Percentiles rank a stretch among this genome's conserved stretches.
Evolutionary conservation across 1,140 invertebrate species (phyloP).

Genomic region (Magallana angulata): DNA sequence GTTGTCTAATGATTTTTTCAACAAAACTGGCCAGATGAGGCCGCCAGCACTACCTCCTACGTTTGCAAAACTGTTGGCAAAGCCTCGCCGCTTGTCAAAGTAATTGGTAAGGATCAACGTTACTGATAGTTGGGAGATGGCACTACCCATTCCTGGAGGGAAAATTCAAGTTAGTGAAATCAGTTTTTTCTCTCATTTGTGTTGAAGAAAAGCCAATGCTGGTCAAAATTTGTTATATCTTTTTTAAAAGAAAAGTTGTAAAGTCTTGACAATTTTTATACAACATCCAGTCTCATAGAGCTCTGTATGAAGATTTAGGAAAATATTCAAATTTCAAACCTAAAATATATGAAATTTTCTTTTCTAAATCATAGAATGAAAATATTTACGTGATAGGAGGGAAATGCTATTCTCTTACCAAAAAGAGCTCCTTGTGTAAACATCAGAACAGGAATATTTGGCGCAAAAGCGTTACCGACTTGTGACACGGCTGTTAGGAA

Average conservation of each 20-base stretch:
- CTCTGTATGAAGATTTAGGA: no score
- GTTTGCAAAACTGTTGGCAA: slow-evolving; percentile 50
- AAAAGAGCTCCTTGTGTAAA: slow-evolving; percentile 31
- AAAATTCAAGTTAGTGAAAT: neutral
- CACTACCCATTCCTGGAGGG: slow-evolving; percentile 31
- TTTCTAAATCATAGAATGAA: no score
- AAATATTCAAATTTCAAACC: no score
- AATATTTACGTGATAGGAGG: no score
- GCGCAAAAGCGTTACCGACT: slow-evolving; percentile 8
- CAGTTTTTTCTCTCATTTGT: neutral
- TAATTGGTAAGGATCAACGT: slow-evolving; percentile 40
- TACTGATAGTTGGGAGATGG: slow-evolving; percentile 27
- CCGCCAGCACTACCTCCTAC: slow-evolving; percentile 44
- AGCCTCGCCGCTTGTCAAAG: slow-evolving; percentile 44
- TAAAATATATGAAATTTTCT: no score
- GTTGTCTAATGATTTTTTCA: slow-evolving; percentile 33
- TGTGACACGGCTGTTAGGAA: slow-evolving; percentile 28
- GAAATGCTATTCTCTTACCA: neutral
- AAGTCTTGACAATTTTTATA: no score
- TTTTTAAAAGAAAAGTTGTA: no score
- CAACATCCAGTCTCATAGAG: no score
- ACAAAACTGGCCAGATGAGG: slow-evolving; percentile 32
- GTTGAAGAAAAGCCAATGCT: no score
- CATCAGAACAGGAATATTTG: neutral
- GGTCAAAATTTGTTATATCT: no score